phyloP scores from a whole-genome alignment of 2,888 invertebrate species.

The Germaria angustata region DNA sequence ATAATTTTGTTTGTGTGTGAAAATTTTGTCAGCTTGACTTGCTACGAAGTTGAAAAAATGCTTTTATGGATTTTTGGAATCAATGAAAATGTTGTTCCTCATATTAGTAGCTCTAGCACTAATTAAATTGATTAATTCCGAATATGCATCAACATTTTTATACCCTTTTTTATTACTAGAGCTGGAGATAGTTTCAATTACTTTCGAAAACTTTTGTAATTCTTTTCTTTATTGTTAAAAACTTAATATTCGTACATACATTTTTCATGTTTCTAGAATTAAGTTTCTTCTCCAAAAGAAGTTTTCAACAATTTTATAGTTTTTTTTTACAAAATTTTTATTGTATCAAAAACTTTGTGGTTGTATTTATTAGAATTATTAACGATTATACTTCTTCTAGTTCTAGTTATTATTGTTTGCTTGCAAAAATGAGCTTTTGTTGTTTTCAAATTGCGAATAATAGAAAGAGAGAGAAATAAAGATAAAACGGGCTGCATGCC shows the following conservation, averaged over 20 bases:
- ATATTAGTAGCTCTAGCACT: no score
- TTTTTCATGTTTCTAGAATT: neutral
- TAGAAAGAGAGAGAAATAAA: constrained; percentile 34
- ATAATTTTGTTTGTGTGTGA: no score
- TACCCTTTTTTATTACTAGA: no score
- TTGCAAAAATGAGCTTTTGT: neutral
- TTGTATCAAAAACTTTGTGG: constrained; percentile 11
- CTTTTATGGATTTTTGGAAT: no score
- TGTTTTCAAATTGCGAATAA: constrained; percentile 56
- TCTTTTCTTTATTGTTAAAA: neutral
- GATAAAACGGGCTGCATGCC: constrained; percentile 20
- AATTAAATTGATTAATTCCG: no score
- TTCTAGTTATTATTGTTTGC: constrained; percentile 21
- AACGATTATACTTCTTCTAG: constrained; percentile 37
- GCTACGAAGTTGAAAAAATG: no score
- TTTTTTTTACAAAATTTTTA: neutral
- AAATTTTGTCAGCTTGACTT: no score
- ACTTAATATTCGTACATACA: neutral
- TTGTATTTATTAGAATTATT: constrained; percentile 33
- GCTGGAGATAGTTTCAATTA: neutral
- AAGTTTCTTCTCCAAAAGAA: neutral
- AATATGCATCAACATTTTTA: no score
- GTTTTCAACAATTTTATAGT: constrained; percentile 21
- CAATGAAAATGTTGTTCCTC: no score
- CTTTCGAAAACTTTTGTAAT: neutral